Evolutionary conservation across 23 tunicate species (phyloP).

Genomic region (Halocynthia aurantium): DNA sequence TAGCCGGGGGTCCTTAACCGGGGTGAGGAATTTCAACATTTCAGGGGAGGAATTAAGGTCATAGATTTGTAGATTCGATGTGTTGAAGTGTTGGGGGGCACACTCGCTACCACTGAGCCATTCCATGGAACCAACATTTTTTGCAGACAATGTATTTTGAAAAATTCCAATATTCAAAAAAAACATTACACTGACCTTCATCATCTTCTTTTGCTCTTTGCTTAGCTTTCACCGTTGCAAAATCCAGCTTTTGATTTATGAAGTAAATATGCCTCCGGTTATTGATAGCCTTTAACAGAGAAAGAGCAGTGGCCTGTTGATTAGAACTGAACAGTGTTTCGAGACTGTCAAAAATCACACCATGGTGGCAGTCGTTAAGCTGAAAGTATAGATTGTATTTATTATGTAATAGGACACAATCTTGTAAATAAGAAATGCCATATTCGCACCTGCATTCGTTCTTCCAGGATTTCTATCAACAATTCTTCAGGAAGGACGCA

Average conservation of each 20-base stretch:
- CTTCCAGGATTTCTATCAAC: conserved; percentile 76
- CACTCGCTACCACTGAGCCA: too few species aligned
- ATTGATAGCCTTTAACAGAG: conserved; percentile 87
- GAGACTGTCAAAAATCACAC: conserved; percentile 83
- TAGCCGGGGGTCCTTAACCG: too few species aligned
- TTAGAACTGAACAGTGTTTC: conserved; percentile 72
- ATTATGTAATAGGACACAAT: too few species aligned
- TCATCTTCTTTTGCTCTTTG: conserved; percentile 66
- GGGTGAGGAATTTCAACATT: too few species aligned
- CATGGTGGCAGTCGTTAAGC: conserved; percentile 92
- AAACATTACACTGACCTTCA: conserved; percentile 27
- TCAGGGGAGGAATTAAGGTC: too few species aligned
- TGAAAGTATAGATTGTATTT: conserved; percentile 3
- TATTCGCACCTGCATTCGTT: conserved; percentile 66
- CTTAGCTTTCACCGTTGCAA: conserved; percentile 27
- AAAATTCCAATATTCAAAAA: not conserved
- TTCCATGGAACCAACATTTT: too few species aligned
- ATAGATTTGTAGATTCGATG: too few species aligned
- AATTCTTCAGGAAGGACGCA: conserved; percentile 92
- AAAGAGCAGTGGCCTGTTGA: conserved; percentile 42
- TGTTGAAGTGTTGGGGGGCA: too few species aligned
- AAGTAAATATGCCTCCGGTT: conserved; percentile 90
- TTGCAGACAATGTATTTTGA: too few species aligned
- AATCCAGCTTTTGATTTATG: conserved; percentile 71
- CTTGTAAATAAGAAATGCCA: too few species aligned